Percentiles rank a stretch among this genome's conserved stretches.
phyloP scores from a whole-genome alignment of 2,888 invertebrate genomes.

The Helicoverpa assulta region DNA sequence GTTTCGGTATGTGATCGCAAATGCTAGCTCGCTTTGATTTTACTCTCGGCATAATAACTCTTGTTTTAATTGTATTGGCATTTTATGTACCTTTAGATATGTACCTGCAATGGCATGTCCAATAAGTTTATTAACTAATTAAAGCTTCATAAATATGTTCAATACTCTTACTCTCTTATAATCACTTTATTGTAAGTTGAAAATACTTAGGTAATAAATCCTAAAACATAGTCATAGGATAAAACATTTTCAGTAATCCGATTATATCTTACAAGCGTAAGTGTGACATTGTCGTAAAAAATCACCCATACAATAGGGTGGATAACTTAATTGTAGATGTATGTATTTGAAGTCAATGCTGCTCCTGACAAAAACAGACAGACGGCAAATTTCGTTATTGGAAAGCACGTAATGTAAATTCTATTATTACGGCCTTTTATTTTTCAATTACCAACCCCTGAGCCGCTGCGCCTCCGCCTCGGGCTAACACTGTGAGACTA shows the following conservation, averaged over 20 bases:
- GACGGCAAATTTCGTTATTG: conserved; percentile 87
- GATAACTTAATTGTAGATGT: conserved; percentile 68
- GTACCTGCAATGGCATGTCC: background rate
- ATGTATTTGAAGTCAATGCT: conserved; percentile 77
- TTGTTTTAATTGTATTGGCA: background rate
- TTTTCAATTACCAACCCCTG: conserved; percentile 88
- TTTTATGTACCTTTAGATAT: background rate
- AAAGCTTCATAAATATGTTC: too few species aligned
- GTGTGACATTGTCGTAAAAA: conserved; percentile 20
- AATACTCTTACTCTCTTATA: too few species aligned
- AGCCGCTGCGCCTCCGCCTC: conserved; percentile 78
- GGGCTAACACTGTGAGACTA: conserved; percentile 81
- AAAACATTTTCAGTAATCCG: background rate
- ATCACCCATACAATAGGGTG: conserved; percentile 60
- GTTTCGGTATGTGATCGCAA: conserved; percentile 69
- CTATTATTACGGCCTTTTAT: conserved; percentile 90
- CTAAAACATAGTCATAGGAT: too few species aligned
- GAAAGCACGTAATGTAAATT: conserved; percentile 89
- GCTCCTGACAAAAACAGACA: conserved; percentile 87
- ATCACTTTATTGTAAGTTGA: too few species aligned
- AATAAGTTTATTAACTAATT: too few species aligned
- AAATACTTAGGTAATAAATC: too few species aligned
- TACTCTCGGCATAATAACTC: conserved; percentile 10
- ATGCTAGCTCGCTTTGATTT: conserved; percentile 59
- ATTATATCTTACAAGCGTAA: background rate